These are phyloP conservation scores for Rallus limicola DNA, from an alignment of 2,113 vertebrate genomes.

Conservation along the genomic window DNA sequence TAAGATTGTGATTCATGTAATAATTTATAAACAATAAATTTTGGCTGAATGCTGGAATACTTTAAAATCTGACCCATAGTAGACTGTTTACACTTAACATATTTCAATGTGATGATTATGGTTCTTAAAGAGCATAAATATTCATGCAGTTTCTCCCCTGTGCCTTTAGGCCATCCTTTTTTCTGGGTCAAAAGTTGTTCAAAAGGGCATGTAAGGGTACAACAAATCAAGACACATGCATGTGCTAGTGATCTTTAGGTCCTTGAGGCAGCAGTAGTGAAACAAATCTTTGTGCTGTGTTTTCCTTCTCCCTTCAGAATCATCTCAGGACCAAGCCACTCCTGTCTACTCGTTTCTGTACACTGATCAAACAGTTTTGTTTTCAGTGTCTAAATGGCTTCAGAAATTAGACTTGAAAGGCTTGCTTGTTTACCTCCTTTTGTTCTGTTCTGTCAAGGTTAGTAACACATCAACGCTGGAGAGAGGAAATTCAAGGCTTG, in stretches of 20 bases:
- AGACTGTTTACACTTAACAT: background rate
- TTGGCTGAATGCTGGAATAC: background rate
- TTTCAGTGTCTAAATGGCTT: background rate
- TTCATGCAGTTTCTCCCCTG: background rate
- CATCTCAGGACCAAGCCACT: background rate
- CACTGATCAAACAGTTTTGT: background rate
- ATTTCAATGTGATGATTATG: background rate
- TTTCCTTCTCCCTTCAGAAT: background rate
- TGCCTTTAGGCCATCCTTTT: background rate
- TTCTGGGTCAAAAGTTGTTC: background rate
- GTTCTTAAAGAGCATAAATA: background rate
- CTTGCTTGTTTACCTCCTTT: background rate
- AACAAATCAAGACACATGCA: background rate
- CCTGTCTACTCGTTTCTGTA: background rate
- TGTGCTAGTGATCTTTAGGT: background rate
- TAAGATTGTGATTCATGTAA: background rate
- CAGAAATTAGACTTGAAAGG: slow-evolving; percentile 43
- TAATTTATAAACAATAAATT: background rate
- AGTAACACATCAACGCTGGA: background rate
- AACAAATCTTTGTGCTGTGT: background rate
- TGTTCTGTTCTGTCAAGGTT: slow-evolving; percentile 9
- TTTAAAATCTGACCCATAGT: background rate
- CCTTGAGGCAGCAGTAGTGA: background rate
- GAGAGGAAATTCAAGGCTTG: background rate
- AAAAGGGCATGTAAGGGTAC: background rate